These are phyloP conservation scores for Coronaproctus castanopsis DNA, from an alignment of 2,888 invertebrate species.

Conservation along the genomic window DNA sequence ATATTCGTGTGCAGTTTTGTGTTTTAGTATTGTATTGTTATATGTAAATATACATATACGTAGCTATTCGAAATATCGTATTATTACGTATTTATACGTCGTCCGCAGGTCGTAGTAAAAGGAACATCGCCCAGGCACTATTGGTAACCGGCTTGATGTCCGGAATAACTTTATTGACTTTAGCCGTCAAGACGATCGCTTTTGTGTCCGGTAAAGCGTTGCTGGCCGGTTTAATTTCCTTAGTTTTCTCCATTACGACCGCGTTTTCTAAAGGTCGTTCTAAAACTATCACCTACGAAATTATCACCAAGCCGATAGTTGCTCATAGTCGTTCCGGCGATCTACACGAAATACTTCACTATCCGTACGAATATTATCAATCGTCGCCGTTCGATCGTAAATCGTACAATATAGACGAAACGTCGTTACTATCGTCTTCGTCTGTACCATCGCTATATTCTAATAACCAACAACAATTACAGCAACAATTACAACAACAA, in stretches of 20 bases:
- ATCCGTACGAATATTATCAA: neutral
- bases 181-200: conserved; percentile 21
- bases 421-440: too few relatives aligned
- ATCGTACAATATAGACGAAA: too few relatives aligned
- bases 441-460: too few relatives aligned
- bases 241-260: conserved; percentile 19
- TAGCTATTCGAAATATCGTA: too few relatives aligned
- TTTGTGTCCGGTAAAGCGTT: conserved; percentile 21
- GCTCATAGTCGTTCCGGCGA: conserved; percentile 21
- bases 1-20: too few relatives aligned
- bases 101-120: conserved; percentile 15
- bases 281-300: conserved; percentile 51
- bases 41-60: too few relatives aligned
- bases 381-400: too few relatives aligned
- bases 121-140: conserved; percentile 16
- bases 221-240: conserved; percentile 20
- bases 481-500: too few relatives aligned
- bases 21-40: too few relatives aligned
- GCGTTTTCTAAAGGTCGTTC: conserved; percentile 23
- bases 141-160: conserved; percentile 20
- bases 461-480: too few relatives aligned
- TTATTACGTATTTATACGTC: too few relatives aligned
- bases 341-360: conserved; percentile 16
- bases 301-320: conserved; percentile 61
- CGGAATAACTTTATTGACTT: conserved; percentile 19